Base-by-base conservation (phyloP, 1,140 invertebrate genomes). In the Drosophila takahashii region DNA sequence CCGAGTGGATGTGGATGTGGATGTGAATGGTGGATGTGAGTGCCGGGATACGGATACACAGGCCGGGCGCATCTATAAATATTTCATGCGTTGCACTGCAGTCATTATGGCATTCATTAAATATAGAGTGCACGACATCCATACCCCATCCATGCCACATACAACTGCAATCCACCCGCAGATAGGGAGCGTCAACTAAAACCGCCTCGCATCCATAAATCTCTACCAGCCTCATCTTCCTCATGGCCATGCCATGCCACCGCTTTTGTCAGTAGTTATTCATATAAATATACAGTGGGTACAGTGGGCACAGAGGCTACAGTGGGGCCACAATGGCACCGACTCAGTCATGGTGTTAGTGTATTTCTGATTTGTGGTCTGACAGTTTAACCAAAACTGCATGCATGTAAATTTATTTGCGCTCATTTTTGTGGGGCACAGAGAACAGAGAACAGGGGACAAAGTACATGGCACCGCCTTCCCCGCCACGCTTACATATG, bases 321-420 rank as follows among this genome's bases (percentile, higher is more conserved):
- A 26, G 32, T 32, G 42, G 39, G 22, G 8, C 42, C 34, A 15
- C 59, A 71, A 69, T 51, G 52, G 34, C 15, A 44, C 61, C 58
- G 61, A 62, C 65, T 50, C 27, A 10, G 60, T 52, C 56, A 54
- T 79, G 70, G 84, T 83, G 83, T 76, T 79, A 78, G 85, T 90
- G 74, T 85, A 90, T 89, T 90, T 89, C 74, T 90, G 85, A 89
- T 90, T 89, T 89, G 85, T 89, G 85, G 85, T 90, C 81, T 89
- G 85, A 90, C 85, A 89, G 85, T 76, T 89, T 90, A 89, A 83
- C 85, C 79, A 89, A 89, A 89, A 85, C 67, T 84, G 80, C 80
- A 86, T 85, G 80, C 84, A 89, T 89, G 77, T 74, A 79, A 89
- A 85, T 89, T 90, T 90, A 90, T 90, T 90, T 89, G 85, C 81